Conservation (phyloP, 2,113 vertebrate species). For the Anhinga anhinga region DNA sequence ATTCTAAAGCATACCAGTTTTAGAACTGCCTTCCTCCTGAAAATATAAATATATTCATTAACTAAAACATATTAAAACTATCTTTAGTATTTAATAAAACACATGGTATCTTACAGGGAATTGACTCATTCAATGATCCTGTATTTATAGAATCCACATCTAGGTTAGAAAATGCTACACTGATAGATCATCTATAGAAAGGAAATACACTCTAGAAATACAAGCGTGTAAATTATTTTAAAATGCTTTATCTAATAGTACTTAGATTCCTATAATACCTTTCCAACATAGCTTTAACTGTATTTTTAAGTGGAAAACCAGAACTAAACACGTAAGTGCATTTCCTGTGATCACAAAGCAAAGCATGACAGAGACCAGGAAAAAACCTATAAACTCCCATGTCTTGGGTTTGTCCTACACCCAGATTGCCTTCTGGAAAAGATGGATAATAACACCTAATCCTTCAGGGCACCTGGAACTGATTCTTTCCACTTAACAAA, state of each 20-base stretch:
- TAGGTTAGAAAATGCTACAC: not conserved
- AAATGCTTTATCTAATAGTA: not conserved
- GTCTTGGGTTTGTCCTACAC: not conserved
- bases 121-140: not conserved
- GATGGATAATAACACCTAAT: not conserved
- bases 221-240: not conserved
- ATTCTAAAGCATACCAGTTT: not conserved
- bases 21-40: not conserved
- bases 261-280: not conserved
- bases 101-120: not conserved
- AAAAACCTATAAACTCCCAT: not conserved
- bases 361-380: not conserved
- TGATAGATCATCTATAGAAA: not conserved
- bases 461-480: not conserved
- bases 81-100: not conserved
- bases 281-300: not conserved
- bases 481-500: not conserved
- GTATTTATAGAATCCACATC: not conserved
- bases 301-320: not conserved
- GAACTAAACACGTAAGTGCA: not conserved
- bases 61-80: not conserved
- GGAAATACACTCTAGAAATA: not conserved
- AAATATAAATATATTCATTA: not conserved
- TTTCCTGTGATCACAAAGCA: not conserved
- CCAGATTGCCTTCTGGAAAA: not conserved